Percentiles rank a stretch among this genome's conserved stretches.
These are phyloP conservation scores for Papilio demoleus DNA, from an alignment of 2,888 invertebrate species.

Conservation along the genomic window DNA sequence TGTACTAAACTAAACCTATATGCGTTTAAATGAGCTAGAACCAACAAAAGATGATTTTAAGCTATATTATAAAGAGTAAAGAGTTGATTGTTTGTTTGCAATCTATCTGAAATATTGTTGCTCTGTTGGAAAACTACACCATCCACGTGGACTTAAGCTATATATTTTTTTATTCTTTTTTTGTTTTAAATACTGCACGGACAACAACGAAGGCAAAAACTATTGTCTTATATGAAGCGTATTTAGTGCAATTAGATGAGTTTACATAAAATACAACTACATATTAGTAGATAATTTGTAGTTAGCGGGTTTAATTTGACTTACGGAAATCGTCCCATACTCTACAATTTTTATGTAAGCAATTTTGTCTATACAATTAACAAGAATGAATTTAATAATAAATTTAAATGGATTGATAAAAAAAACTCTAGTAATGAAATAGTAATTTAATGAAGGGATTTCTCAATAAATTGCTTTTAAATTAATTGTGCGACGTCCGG, in stretches of 20 bases:
- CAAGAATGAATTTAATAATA: neutral
- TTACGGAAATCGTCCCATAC: neutral
- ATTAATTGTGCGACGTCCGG: neutral
- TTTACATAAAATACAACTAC: slow-evolving; percentile 26
- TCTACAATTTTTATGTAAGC: no score
- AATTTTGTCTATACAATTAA: neutral
- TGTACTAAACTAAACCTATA: no score
- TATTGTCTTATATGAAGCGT: slow-evolving; percentile 17
- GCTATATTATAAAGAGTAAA: no score
- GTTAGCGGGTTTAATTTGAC: neutral
- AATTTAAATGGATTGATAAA: no score
- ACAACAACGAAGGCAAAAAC: no score
- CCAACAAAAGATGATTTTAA: no score
- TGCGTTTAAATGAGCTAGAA: no score
- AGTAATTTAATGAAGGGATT: neutral
- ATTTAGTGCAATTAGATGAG: slow-evolving; percentile 27
- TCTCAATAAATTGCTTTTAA: neutral
- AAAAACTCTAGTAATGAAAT: neutral
- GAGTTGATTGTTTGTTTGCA: no score
- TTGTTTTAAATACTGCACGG: neutral
- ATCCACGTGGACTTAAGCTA: no score
- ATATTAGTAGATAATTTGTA: slow-evolving; percentile 8
- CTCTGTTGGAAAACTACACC: no score
- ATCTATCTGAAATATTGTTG: no score
- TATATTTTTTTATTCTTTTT: no score